phyloP scores from a whole-genome alignment of 1,140 invertebrate genomes.

The Drosophila novamexicana region DNA sequence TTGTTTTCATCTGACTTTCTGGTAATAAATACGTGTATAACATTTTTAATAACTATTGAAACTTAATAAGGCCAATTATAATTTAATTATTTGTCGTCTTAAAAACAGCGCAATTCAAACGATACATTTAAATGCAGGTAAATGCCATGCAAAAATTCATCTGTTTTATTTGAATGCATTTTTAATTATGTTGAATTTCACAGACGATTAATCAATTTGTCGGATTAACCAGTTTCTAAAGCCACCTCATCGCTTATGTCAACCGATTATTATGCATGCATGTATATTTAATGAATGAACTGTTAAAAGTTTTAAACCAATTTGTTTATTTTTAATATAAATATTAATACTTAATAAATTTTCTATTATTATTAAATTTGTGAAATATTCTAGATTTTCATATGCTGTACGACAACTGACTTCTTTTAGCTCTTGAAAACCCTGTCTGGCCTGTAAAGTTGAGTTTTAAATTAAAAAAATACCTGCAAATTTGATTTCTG shows the following conservation, averaged over 20 bases:
- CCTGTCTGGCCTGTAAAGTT: no score
- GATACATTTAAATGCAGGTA: constrained; percentile 37
- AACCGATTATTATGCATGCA: not conserved
- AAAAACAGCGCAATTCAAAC: constrained; percentile 44
- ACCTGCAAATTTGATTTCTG: no score
- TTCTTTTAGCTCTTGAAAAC: no score
- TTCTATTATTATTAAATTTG: no score
- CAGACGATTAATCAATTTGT: not conserved
- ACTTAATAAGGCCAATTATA: constrained; percentile 56
- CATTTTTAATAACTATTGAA: not conserved
- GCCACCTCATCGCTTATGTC: not conserved
- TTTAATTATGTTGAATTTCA: not conserved
- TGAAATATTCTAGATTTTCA: no score
- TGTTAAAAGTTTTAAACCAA: no score
- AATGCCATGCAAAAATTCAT: constrained; percentile 16
- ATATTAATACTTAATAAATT: no score
- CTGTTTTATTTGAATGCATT: not conserved
- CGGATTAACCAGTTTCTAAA: not conserved
- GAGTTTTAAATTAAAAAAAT: no score
- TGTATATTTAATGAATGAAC: no score
- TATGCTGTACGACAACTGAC: no score
- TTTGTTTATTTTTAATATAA: no score
- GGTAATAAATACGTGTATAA: not conserved
- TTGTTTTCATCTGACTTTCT: constrained; percentile 26
- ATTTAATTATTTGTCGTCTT: constrained; percentile 64